Evolutionary conservation across 1,140 invertebrate species (phyloP).

Genomic region (Acromyrmex echinatior): DNA sequence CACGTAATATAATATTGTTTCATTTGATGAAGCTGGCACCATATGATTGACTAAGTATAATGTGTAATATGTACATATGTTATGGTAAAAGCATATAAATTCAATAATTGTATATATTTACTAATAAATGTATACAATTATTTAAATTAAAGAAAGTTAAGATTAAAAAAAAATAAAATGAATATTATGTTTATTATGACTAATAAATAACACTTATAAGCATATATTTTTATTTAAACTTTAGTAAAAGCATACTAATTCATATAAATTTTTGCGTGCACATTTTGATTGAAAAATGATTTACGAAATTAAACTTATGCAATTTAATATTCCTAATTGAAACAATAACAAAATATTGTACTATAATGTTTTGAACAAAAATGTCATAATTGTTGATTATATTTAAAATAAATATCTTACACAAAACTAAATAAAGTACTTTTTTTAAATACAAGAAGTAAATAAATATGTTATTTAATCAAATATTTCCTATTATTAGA

Average conservation of each 20-base stretch:
- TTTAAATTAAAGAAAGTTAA: not conserved
- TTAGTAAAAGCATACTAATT: not conserved
- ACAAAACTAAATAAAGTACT: not conserved
- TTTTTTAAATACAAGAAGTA: not conserved
- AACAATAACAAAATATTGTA: not conserved
- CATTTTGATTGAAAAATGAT: not conserved
- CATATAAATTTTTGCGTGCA: not conserved
- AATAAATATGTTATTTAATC: conserved; percentile 1
- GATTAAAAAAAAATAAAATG: not conserved
- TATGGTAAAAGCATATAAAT: conserved; percentile 16
- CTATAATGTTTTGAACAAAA: not conserved
- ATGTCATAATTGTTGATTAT: not conserved
- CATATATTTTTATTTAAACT: not conserved
- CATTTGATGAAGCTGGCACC: not conserved
- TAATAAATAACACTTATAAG: not conserved
- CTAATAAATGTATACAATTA: not conserved
- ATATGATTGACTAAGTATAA: not conserved
- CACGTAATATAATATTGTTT: not conserved
- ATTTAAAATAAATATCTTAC: not conserved
- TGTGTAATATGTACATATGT: not conserved
- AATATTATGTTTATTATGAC: not conserved
- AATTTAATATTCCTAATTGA: not conserved
- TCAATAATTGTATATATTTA: conserved; percentile 11
- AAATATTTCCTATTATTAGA: not conserved
- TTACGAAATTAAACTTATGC: not conserved